Conservation (phyloP, 2,113 vertebrate genomes). For the Rhabdornis inornatus region DNA sequence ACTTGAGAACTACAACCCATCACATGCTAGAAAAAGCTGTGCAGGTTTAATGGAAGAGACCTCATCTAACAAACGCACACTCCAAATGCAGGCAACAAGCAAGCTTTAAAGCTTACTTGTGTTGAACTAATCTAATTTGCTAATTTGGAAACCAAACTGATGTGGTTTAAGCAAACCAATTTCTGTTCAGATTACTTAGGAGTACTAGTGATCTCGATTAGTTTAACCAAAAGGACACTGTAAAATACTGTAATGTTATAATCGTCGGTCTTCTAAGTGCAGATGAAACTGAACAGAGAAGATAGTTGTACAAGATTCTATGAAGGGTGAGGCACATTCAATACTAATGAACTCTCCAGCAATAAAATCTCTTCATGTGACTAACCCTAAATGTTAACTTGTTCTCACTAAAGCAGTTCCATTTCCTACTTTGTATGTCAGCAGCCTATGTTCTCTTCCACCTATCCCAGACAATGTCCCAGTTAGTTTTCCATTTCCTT, state of each 20-base stretch:
- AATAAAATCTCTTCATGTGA: background rate
- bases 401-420: background rate
- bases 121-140: background rate
- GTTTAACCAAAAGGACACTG: background rate
- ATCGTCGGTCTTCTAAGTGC: background rate
- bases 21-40: background rate
- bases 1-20: background rate
- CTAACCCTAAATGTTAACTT: background rate
- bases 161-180: background rate
- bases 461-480: background rate
- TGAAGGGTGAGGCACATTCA: background rate
- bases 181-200: background rate
- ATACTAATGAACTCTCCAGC: background rate
- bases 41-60: background rate
- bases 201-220: background rate
- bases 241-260: background rate
- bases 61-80: background rate
- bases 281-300: background rate
- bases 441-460: background rate
- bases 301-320: background rate
- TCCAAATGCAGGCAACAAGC: background rate
- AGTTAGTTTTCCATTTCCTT: background rate
- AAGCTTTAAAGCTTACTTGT: background rate
- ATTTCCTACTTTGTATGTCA: background rate
- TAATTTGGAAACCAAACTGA: background rate